These are phyloP conservation scores for Carlito syrichta DNA, from an alignment of 2,113 vertebrate genomes.

Conservation along the genomic window DNA sequence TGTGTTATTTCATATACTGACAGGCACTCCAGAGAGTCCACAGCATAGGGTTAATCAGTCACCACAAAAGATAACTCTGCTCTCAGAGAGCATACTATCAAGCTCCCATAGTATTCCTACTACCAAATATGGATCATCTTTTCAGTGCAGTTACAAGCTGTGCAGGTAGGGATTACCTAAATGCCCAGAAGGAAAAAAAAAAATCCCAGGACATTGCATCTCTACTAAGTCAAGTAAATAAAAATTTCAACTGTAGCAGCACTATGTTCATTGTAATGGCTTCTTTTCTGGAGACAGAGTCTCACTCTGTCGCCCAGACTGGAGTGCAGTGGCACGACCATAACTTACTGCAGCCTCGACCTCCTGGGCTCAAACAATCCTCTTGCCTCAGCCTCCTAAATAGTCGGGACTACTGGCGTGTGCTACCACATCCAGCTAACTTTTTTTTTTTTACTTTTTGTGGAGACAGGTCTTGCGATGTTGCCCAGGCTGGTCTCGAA, in stretches of 20 bases:
- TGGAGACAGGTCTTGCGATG: no score
- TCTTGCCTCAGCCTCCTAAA: no score
- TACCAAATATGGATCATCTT: background rate
- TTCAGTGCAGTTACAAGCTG: background rate
- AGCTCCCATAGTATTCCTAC: background rate
- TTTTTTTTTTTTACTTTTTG: no score
- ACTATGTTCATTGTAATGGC: background rate
- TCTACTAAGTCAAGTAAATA: background rate
- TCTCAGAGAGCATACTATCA: accelerated
- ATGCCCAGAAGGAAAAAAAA: background rate
- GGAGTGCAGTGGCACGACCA: no score
- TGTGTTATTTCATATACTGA: accelerated
- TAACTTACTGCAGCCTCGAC: no score
- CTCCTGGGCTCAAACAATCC: no score
- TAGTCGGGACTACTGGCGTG: no score
- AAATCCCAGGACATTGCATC: background rate
- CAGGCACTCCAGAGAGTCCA: background rate
- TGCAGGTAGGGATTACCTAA: background rate
- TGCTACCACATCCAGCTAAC: no score
- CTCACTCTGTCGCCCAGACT: no score
- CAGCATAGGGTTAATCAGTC: accelerated
- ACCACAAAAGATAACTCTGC: background rate
- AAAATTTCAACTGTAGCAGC: background rate
- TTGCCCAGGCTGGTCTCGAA: no score
- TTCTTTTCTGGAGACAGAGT: background rate